These are phyloP conservation scores for Chiloscyllium punctatum DNA, from an alignment of 2,797 vertebrate species.

Conservation along the genomic window DNA sequence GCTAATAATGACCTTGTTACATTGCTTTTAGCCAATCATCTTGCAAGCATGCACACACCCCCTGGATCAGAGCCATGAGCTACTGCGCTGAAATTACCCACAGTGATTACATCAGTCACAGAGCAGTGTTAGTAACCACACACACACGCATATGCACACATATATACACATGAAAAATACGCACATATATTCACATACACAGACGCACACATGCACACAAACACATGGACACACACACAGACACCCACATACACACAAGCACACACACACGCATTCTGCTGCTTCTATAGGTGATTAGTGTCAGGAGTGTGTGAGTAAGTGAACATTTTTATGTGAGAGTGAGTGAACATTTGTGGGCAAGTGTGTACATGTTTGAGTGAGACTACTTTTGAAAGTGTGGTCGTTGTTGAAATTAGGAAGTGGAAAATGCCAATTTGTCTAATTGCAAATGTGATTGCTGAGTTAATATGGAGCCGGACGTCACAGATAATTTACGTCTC, in stretches of 20 bases:
- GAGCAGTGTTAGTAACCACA: not conserved
- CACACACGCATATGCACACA: not conserved
- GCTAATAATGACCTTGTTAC: not conserved
- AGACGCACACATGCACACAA: no score
- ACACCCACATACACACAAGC: no score
- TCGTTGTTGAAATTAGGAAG: no score
- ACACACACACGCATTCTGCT: no score
- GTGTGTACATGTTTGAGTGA: not conserved
- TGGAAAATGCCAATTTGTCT: no score
- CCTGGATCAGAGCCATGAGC: not conserved
- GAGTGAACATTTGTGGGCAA: not conserved
- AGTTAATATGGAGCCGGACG: not conserved
- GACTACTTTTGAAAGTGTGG: no score
- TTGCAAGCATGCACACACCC: not conserved
- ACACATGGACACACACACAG: no score
- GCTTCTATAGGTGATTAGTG: no score
- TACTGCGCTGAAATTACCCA: not conserved
- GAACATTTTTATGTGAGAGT: not conserved
- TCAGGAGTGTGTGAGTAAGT: not conserved
- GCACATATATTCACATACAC: no score
- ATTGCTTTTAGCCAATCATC: not conserved
- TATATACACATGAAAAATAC: no score
- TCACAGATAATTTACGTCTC: not conserved
- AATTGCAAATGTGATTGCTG: no score
- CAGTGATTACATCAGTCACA: conserved; percentile 20